Base-by-base conservation (phyloP, 1,140 invertebrate genomes). In the Nixonia krombeini region DNA sequence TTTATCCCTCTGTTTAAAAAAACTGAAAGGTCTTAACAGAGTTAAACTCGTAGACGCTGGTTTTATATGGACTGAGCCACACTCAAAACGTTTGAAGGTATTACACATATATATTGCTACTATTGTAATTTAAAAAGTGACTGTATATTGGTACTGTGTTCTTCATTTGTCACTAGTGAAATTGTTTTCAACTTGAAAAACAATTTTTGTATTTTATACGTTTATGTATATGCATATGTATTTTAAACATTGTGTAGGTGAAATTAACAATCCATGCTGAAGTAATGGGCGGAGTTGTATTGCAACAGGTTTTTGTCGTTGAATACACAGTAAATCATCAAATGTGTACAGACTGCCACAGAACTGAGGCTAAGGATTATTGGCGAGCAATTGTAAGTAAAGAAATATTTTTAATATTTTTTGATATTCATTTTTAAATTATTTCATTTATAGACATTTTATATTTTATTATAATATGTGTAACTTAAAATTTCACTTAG, bases 31-130 rank as follows among this genome's bases (percentile, higher is more conserved):
- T 2, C 86, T 99, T 0, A 95, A 92, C 70, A 91, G 92, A 81
- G 93, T 98, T 0, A 94, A 93, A 78, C 84, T 99, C 3, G 88
- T 98, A 33, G 97, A 99, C 90, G 98, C 98, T 42, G 91, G 92
- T 4, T 99, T 99, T 87, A 89, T 98, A 2, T 99, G 98, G 97
- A 99, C 98, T 23, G 98, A 99, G 79, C 96, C 98, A 50, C 98
- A 99, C 88, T 99, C 97, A 0, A 97, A 96, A 84, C 89, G 98
- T 57, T 91, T 99, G 17, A 99, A 99, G 87, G 91, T 96, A 55
- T n/a, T n/a, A n/a, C n/a, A n/a, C n/a, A n/a, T n/a, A n/a, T n/a
- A n/a, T n/a, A n/a, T n/a, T n/a, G n/a, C n/a, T n/a, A n/a, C n/a
- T n/a, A n/a, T n/a, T n/a, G n/a, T n/a, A n/a, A n/a, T n/a, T n/a